These are phyloP conservation scores for Varanus salvator DNA, from an alignment of 2,113 vertebrate genomes.

Conservation along the genomic window DNA sequence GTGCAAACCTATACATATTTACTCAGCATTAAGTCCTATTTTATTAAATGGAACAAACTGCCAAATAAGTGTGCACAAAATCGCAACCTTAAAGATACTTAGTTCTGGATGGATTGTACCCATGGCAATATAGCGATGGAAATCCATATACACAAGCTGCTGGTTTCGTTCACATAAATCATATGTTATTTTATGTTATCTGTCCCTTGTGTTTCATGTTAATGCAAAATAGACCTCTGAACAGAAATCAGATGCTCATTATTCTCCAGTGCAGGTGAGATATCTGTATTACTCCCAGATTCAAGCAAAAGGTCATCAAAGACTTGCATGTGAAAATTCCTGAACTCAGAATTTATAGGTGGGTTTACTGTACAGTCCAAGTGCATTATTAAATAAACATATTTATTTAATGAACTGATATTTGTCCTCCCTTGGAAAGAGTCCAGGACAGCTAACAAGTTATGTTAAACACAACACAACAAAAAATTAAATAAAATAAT, in stretches of 20 bases:
- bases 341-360: background rate
- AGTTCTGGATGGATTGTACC: background rate
- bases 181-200: slow-evolving; percentile 37
- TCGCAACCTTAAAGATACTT: background rate
- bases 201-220: slow-evolving; percentile 37
- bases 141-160: background rate
- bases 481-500: no score
- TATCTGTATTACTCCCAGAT: background rate
- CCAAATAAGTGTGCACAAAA: background rate
- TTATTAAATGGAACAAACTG: background rate
- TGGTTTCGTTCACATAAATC: slow-evolving; percentile 53
- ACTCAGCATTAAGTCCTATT: background rate
- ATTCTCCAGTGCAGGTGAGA: slow-evolving; percentile 18
- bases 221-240: slow-evolving; percentile 48
- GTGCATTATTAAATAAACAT: no score
- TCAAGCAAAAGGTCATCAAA: background rate
- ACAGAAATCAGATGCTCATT: slow-evolving; percentile 45
- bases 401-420: no score
- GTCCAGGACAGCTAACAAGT: no score
- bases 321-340: background rate
- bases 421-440: no score
- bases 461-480: no score
- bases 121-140: slow-evolving; percentile 45
- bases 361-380: background rate
- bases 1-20: background rate